Base-by-base conservation (phyloP, 2,797 vertebrate species). In the Valencia hispanica region DNA sequence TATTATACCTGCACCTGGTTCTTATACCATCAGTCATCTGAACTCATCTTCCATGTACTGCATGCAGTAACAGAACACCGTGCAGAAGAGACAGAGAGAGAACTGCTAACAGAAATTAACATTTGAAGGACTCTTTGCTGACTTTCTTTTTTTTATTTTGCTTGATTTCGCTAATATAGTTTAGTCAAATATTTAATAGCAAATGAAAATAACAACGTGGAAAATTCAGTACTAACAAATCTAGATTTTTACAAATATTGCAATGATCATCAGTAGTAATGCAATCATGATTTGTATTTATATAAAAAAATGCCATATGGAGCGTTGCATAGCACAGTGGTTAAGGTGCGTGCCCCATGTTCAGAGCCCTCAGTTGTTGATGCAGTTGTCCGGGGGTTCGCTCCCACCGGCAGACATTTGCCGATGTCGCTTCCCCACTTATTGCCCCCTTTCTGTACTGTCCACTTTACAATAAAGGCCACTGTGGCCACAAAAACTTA, bases 1-100 rank as follows among this genome's bases (percentile, higher is more conserved):
- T 53, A 81, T 74, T 81, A 77, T 81, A 85, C 80, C 81, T 90
- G 83, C 81, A 91, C 73, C 66, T 80, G 86, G 84, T 91, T 86
- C 61, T 78, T 85, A 83, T 87, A 83, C 79, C 80, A 81, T 83
- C 79, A 80, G 70, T 87, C 66, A 84, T 81, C 79, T 82, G 74
- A 76, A 66, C 72, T 32, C 75, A 34, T 79, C 79, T 50, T 65
- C 75, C 75, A 72, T 80, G 84, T 71, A 85, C 78, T 81, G 84
- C 79, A 86, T 70, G 72, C 70, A 75, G 78, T 79, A 80, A 84
- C 32, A 30, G 74, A 78, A 48, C 57, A 79, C 68, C 43, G 81
- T 80, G 82, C 80, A 80, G 73, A 75, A 79, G 65, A 79, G 70
- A 72, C 68, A 84, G 78, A 78, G 68, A 17, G 74, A 78, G 70